These are phyloP conservation scores for Eumerus sabulonum DNA, from an alignment of 2,888 invertebrate species.

Conservation along the genomic window DNA sequence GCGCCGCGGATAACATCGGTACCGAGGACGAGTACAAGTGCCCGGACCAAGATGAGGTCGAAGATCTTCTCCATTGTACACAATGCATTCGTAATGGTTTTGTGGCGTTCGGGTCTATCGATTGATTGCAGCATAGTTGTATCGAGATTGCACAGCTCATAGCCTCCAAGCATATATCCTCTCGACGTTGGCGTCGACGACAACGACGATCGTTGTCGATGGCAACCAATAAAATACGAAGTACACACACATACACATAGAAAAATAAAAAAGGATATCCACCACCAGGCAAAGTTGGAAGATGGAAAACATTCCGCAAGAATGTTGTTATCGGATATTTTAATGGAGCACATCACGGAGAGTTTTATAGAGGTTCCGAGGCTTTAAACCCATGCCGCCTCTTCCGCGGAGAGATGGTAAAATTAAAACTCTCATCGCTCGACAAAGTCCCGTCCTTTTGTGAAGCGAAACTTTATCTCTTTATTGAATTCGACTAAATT, in stretches of 20 bases:
- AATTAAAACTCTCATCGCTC: not conserved
- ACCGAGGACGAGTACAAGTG: too few species aligned
- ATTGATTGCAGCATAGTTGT: constrained; percentile 52
- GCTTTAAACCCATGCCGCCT: not conserved
- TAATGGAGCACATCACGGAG: constrained; percentile 43
- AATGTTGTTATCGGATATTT: constrained; percentile 60
- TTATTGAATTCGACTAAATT: constrained; percentile 19
- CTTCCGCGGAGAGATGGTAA: not conserved
- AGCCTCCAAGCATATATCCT: constrained; percentile 14
- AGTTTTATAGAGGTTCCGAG: constrained; percentile 42
- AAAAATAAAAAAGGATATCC: too few species aligned
- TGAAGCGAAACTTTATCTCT: constrained; percentile 2
- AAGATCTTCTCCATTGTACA: too few species aligned
- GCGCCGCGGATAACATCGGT: too few species aligned
- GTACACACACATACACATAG: too few species aligned
- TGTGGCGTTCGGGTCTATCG: constrained; percentile 32
- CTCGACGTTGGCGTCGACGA: too few species aligned
- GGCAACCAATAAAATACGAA: constrained; percentile 30
- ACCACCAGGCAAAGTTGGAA: not conserved
- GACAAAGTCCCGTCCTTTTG: too few species aligned
- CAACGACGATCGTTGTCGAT: not conserved
- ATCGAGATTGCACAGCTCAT: constrained; percentile 64
- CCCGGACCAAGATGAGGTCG: too few species aligned
- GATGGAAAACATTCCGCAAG: constrained; percentile 26
- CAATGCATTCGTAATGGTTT: not conserved